Evolutionary conservation across 2,797 vertebrate genomes (phyloP).

Genomic region (Lagocephalus sceleratus): DNA sequence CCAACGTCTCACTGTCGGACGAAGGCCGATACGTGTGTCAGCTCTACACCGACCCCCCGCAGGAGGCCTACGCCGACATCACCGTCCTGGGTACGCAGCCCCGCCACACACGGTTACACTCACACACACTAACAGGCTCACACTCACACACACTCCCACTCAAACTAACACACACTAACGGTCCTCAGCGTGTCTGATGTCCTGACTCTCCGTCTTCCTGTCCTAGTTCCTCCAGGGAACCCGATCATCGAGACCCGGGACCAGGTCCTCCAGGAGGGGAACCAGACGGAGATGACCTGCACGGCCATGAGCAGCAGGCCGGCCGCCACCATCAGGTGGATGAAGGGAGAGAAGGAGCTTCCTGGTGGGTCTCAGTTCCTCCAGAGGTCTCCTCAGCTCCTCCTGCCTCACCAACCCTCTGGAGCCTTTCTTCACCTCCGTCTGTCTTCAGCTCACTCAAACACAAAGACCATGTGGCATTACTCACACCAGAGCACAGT

Average conservation of each 20-base stretch:
- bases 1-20: conserved; percentile 94
- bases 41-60: conserved; percentile 95
- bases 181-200: too few species aligned
- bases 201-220: too few species aligned
- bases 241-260: conserved; percentile 89
- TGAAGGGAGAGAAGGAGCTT: conserved; percentile 91
- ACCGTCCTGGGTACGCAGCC: conserved; percentile 87
- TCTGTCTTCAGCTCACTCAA: too few species aligned
- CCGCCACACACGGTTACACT: conserved; percentile 20
- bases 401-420: too few species aligned
- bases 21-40: conserved; percentile 97
- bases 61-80: conserved; percentile 94
- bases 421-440: too few species aligned
- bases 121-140: neutral
- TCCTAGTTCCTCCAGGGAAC: conserved; percentile 87
- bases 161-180: too few species aligned
- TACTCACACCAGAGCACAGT: too few species aligned
- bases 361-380: conserved; percentile 68
- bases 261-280: conserved; percentile 86
- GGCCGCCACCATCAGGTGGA: conserved; percentile 89
- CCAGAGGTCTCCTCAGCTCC: neutral
- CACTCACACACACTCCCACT: too few species aligned
- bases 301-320: conserved; percentile 93
- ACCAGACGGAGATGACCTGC: conserved; percentile 93
- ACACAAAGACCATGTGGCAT: too few species aligned